phyloP scores from a whole-genome alignment of 2,888 invertebrate species.

The Pterostichus madidus region DNA sequence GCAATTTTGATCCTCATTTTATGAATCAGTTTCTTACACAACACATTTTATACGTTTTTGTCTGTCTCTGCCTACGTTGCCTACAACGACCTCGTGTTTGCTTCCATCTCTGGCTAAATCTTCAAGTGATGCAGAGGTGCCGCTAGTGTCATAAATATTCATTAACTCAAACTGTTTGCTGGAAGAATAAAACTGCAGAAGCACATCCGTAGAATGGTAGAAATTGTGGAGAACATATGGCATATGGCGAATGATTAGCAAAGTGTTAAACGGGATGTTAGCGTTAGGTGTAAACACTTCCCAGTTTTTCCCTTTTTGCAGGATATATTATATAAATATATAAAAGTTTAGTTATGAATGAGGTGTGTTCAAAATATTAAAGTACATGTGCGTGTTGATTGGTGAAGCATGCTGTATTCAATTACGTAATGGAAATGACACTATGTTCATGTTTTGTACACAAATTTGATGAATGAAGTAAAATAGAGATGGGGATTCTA shows the following conservation, averaged over 20 bases:
- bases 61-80: background rate
- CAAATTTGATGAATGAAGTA: no score
- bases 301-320: no score
- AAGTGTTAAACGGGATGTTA: background rate
- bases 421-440: no score
- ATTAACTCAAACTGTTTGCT: constrained; percentile 48
- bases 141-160: constrained; percentile 62
- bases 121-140: constrained; percentile 41
- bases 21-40: constrained; percentile 20
- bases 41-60: background rate
- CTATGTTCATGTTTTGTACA: no score
- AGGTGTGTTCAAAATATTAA: no score
- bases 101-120: constrained; percentile 45
- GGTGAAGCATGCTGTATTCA: no score
- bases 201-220: constrained; percentile 1
- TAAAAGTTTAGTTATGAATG: no score
- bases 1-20: background rate
- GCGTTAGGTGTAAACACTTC: no score
- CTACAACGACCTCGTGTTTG: constrained; percentile 33
- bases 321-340: no score
- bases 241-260: constrained; percentile 2
- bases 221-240: constrained; percentile 34
- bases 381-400: no score
- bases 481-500: no score
- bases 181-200: constrained; percentile 16